Conservation (phyloP, 2,888 invertebrate genomes). For the Hedya salicella region DNA sequence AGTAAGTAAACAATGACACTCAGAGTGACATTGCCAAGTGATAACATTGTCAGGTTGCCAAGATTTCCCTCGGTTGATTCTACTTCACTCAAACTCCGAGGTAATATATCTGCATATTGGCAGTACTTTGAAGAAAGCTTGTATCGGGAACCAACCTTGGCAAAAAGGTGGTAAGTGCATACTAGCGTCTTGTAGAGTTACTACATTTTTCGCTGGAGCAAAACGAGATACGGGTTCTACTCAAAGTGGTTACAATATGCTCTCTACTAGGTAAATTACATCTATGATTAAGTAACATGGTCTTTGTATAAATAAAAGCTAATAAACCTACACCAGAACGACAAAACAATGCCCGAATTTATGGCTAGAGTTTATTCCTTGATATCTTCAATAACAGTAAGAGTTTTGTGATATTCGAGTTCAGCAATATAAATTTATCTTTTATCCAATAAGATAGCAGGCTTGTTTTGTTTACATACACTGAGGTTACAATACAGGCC, state of each 20-base stretch:
- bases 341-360: constrained; percentile 19
- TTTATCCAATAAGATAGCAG: constrained; percentile 4
- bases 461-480: constrained; percentile 12
- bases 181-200: no score
- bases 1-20: constrained; percentile 17
- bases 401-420: background rate
- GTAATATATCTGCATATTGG: background rate
- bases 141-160: no score
- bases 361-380: constrained; percentile 2
- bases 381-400: background rate
- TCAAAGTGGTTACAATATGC: no score
- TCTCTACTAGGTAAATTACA: constrained; percentile 51
- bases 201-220: no score
- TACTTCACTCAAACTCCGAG: background rate
- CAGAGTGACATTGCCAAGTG: no score
- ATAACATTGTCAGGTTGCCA: background rate
- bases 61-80: background rate
- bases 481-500: background rate
- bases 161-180: no score
- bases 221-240: no score
- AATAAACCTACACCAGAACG: constrained; percentile 42
- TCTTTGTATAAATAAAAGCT: constrained; percentile 53
- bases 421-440: constrained; percentile 7
- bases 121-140: no score
- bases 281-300: constrained; percentile 69